These are phyloP conservation scores for Orthonychiurus folsomi DNA, from an alignment of 2,888 invertebrate genomes.

Conservation along the genomic window DNA sequence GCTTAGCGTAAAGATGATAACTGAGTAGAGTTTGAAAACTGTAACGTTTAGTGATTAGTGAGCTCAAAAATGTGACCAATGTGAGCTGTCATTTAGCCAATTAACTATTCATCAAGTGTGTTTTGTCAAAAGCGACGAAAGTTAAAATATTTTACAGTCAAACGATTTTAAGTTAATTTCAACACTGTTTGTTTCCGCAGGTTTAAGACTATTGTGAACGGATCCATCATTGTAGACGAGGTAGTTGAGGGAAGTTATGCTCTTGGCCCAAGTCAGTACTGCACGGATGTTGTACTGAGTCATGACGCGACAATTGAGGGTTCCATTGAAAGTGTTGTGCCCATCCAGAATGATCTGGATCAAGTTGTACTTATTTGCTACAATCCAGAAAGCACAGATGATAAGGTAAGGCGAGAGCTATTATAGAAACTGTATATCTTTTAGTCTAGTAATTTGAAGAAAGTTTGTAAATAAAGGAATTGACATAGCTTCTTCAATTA, in stretches of 20 bases:
- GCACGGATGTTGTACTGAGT: constrained; percentile 48
- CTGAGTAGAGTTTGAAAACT: no score
- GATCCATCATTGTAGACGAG: constrained; percentile 42
- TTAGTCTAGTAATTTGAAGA: neutral
- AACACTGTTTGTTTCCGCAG: no score
- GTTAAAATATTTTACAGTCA: no score
- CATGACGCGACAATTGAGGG: constrained; percentile 45
- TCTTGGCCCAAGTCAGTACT: constrained; percentile 46
- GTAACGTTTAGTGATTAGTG: no score
- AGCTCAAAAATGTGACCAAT: no score
- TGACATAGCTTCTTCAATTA: constrained; percentile 7
- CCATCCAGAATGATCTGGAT: constrained; percentile 30
- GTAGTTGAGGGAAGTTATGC: no score
- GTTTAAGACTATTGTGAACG: constrained; percentile 27
- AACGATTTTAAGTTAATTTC: no score
- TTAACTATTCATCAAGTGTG: no score
- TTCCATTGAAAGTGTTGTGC: constrained; percentile 43
- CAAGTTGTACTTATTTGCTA: constrained; percentile 38
- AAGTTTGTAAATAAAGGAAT: neutral
- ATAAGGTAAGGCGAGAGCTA: constrained; percentile 5
- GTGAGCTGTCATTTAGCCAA: no score
- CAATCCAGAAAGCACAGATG: constrained; percentile 27
- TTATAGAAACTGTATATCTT: neutral
- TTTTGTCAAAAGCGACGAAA: no score
- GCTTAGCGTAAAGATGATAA: no score